phyloP scores from a whole-genome alignment of 1,140 invertebrate genomes.

The Carcinoscorpius rotundicauda region DNA sequence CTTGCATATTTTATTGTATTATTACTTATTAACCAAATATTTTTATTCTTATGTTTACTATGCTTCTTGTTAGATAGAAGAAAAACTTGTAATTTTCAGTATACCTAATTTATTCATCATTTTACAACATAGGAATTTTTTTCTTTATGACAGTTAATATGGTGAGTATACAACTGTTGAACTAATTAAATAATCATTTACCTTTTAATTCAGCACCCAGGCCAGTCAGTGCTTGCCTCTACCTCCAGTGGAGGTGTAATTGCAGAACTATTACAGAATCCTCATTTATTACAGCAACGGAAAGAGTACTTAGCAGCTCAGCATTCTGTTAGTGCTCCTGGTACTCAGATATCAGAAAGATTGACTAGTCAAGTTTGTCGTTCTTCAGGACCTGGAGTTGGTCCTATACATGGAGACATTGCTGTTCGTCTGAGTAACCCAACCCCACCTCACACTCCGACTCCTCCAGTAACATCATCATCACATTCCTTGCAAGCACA shows the following conservation, averaged over 20 bases:
- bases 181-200: no score
- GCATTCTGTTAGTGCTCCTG: slow-evolving; percentile 1
- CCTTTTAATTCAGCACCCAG: no score
- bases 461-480: slow-evolving; percentile 13
- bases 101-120: no score
- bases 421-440: slow-evolving; percentile 18
- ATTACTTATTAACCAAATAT: no score
- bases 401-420: slow-evolving; percentile 18
- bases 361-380: slow-evolving; percentile 19
- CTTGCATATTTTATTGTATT: no score
- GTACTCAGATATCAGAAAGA: slow-evolving; percentile 15
- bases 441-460: slow-evolving; percentile 20
- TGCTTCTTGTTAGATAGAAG: no score
- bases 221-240: no score
- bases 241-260: slow-evolving; percentile 26
- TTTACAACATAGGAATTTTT: no score
- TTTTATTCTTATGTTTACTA: no score
- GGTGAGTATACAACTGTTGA: no score
- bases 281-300: slow-evolving; percentile 21
- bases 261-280: slow-evolving; percentile 31
- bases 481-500: slow-evolving; percentile 9
- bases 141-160: no score
- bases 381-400: slow-evolving; percentile 17
- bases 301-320: slow-evolving; percentile 20
- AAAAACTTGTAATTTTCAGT: no score